Conservation (phyloP, 2,113 vertebrate genomes). For the Lophochroa leadbeateri region DNA sequence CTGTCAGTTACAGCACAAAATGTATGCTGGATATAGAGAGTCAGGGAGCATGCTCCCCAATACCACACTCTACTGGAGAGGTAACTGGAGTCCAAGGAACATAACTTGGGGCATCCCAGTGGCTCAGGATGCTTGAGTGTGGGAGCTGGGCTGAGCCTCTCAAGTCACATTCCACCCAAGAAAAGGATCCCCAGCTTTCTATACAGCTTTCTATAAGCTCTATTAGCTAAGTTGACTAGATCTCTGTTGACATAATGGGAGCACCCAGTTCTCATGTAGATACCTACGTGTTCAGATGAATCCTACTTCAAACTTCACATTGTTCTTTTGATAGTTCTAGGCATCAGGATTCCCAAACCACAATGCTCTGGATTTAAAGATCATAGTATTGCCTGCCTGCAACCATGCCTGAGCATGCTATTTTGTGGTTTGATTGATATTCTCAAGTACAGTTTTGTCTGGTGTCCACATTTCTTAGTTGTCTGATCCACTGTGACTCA, state of each 20-base stretch:
- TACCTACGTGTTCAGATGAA: neutral
- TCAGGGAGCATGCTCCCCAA: neutral
- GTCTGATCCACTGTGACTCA: fast-evolving
- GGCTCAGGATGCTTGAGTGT: neutral
- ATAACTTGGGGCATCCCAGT: neutral
- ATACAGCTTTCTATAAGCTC: neutral
- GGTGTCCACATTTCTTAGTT: neutral
- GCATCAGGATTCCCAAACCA: neutral
- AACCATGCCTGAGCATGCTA: neutral
- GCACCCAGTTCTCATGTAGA: neutral
- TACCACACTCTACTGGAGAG: neutral
- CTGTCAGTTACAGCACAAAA: neutral
- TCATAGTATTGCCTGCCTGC: neutral
- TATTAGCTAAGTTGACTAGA: neutral
- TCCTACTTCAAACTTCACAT: neutral
- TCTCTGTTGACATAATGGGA: constrained; percentile 15
- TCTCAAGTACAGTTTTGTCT: neutral
- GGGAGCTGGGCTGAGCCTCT: neutral
- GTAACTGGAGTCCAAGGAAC: neutral
- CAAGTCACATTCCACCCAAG: neutral
- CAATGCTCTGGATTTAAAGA: neutral
- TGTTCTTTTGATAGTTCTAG: neutral
- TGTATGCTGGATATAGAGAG: neutral
- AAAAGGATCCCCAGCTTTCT: neutral
- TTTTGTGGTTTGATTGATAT: neutral